phyloP scores from a whole-genome alignment of 2,797 vertebrate species.

The Pteropus rufus region DNA sequence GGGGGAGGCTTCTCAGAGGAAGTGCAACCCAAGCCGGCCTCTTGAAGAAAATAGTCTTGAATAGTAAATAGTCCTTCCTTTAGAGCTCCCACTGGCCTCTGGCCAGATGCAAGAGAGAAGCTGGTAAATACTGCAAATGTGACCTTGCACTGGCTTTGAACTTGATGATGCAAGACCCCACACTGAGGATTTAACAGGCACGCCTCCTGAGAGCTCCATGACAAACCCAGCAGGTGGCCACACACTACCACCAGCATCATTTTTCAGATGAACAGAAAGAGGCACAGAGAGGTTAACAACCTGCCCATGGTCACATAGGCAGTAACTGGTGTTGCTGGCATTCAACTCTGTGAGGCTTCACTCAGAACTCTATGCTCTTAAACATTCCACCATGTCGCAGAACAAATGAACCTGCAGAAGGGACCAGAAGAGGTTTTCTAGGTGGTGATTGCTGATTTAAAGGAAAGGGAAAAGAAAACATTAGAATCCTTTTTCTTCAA shows the following conservation, averaged over 20 bases:
- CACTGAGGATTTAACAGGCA: background rate
- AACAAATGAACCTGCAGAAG: background rate
- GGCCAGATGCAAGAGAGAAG: background rate
- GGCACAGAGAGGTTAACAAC: background rate
- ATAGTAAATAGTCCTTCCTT: background rate
- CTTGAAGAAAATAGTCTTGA: background rate
- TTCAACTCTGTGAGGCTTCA: background rate
- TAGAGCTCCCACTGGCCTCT: background rate
- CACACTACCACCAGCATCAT: background rate
- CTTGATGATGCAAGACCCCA: background rate
- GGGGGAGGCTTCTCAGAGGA: background rate
- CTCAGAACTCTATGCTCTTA: background rate
- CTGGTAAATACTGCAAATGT: background rate
- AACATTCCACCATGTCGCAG: fast-evolving
- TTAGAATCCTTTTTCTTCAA: background rate
- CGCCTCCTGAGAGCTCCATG: background rate
- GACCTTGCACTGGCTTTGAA: background rate
- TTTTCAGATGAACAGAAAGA: background rate
- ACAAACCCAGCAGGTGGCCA: background rate
- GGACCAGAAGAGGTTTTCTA: background rate
- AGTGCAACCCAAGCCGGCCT: background rate
- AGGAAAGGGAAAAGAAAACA: background rate
- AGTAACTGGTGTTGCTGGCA: background rate
- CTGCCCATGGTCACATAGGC: background rate
- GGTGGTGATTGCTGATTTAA: background rate